Evolutionary conservation across 2,888 invertebrate species (phyloP), one percentile per base, ranked within the genome.

Genomic region (Fabriciana adippe): DNA sequence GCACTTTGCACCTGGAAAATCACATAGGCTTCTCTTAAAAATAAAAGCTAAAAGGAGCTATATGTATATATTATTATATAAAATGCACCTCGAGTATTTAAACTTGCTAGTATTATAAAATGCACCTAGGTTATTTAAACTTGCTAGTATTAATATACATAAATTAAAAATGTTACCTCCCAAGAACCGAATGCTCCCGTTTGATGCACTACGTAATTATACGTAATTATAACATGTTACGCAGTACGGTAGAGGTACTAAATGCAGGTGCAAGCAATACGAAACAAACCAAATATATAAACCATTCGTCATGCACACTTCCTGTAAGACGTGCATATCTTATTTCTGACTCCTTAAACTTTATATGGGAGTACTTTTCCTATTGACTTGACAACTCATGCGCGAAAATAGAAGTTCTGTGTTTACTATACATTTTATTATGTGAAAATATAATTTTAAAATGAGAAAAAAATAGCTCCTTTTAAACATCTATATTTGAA

Each of bases 281-380:
- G 47, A 55, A 47, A 55, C 66, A 50, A 55, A 53, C 62, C 56
- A 63, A 67, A 57, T 53, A n/a, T 53, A 47, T 26, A 14, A 47
- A 56, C 53, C 63, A 60, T 67, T 67, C 56, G 67, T 67, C 67
- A 67, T 63, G 16, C 62, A 48, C 16, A 57, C 57, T 67, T 67
- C 67, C 67, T 67, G 62, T 41, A 55, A 55, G 11, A 63, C 45
- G 8, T 57, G 67, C 56, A 63, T 67, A 63, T 56, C 55, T 67
- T 41, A 47, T 56, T 57, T 53, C 41, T 51, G 50, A 51, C 62
- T 67, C 51, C 31, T 63, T 51, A 59, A 59, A 59, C 47, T 47
- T n/a, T 57, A 47, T 47, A 57, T 57, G 47, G 57, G 5, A 11
- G 26, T 26, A 11, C n/a, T 21, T 48, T 31, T 8, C 6, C 48